Evolutionary conservation across 2,113 vertebrate species (phyloP).

Genomic region (Ovis canadensis): DNA sequence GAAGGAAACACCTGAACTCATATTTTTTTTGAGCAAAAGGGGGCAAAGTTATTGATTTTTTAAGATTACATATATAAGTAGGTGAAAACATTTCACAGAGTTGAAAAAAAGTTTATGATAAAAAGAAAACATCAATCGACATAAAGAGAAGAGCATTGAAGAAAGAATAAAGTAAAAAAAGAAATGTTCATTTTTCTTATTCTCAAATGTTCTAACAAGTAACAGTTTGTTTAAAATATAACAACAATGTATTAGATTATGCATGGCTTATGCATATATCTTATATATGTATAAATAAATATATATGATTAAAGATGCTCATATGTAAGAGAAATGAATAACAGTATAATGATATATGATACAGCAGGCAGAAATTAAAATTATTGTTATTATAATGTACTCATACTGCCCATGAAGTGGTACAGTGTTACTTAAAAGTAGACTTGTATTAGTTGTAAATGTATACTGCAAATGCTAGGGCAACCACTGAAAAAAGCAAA

Average conservation of each 20-base stretch:
- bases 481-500: not conserved
- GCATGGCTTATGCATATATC: not conserved
- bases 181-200: not conserved
- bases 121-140: not conserved
- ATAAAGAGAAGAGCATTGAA: not conserved
- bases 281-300: not conserved
- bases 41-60: not conserved
- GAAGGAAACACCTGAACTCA: slow-evolving; percentile 57
- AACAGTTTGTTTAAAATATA: not conserved
- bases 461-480: not conserved
- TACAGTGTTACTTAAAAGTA: not conserved
- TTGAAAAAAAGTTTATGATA: not conserved
- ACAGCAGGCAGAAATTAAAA: not conserved
- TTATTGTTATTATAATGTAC: not conserved
- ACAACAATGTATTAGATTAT: not conserved
- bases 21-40: slow-evolving; percentile 29
- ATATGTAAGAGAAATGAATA: not conserved
- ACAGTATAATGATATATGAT: not conserved
- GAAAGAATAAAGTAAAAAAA: not conserved
- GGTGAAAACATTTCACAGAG: not conserved
- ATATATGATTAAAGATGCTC: not conserved
- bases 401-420: not conserved
- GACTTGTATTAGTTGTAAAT: not conserved
- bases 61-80: not conserved
- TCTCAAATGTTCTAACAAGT: not conserved